phyloP scores from a whole-genome alignment of 2,797 vertebrate genomes.

The Triplophysa yarkandensis region DNA sequence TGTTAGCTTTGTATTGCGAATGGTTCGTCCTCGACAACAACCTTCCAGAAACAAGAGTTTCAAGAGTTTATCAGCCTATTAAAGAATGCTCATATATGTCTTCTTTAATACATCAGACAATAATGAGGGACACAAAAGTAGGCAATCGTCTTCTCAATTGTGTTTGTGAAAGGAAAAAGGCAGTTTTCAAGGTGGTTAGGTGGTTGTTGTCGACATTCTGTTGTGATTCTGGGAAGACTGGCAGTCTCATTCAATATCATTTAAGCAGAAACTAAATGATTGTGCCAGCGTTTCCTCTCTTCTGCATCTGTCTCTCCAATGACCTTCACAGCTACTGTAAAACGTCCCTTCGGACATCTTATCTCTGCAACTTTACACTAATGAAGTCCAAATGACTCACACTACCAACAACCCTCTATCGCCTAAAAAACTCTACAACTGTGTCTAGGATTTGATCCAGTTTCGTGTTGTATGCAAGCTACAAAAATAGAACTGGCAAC shows the following conservation, averaged over 20 bases:
- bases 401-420: slow-evolving; percentile 1
- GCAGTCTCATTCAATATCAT: slow-evolving; percentile 5
- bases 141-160: not conserved
- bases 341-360: slow-evolving; percentile 7
- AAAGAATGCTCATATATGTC: not conserved
- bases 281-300: slow-evolving; percentile 19
- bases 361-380: slow-evolving; percentile 20
- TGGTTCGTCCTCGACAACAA: slow-evolving; percentile 69
- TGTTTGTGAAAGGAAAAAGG: slow-evolving; percentile 13
- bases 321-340: slow-evolving; percentile 19
- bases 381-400: slow-evolving; percentile 14
- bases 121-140: not conserved
- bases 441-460: slow-evolving; percentile 2
- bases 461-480: not conserved
- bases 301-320: slow-evolving; percentile 31
- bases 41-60: slow-evolving; percentile 32
- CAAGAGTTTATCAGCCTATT: slow-evolving; percentile 15
- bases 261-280: slow-evolving; percentile 3
- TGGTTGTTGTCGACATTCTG: slow-evolving; percentile 13
- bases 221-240: not conserved
- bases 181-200: slow-evolving; percentile 2
- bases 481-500: not conserved
- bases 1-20: slow-evolving; percentile 66
- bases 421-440: slow-evolving; percentile 4
- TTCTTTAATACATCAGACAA: slow-evolving; percentile 10